phyloP scores from a whole-genome alignment of 2,113 vertebrate genomes.

The Ceyx margarethae region DNA sequence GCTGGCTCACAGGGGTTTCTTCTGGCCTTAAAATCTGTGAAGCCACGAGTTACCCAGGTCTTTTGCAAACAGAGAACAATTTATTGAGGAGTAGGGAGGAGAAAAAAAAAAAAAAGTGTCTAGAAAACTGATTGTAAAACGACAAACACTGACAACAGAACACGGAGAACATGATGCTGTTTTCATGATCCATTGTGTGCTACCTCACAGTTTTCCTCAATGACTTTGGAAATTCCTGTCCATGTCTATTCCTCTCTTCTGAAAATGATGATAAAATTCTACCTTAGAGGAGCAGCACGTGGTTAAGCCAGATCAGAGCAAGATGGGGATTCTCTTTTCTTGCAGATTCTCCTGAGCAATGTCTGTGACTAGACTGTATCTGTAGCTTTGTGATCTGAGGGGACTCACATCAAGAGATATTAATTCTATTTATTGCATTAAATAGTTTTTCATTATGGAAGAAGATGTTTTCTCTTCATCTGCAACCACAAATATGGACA shows the following conservation, averaged over 20 bases:
- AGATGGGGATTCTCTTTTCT: background rate
- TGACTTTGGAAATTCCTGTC: background rate
- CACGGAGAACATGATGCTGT: background rate
- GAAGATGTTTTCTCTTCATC: background rate
- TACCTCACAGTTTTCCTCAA: background rate
- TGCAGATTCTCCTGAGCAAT: background rate
- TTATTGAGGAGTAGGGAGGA: fast-evolving
- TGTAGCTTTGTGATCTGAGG: background rate
- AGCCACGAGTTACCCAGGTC: background rate
- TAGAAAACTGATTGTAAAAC: background rate
- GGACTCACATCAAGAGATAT: background rate
- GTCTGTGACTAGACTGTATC: background rate
- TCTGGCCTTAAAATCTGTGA: background rate
- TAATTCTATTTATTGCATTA: background rate
- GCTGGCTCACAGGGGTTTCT: background rate
- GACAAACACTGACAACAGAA: background rate
- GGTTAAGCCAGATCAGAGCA: background rate
- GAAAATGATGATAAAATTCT: background rate
- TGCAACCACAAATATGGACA: background rate
- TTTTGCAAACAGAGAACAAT: background rate
- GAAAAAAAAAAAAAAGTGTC: background rate
- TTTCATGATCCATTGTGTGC: background rate
- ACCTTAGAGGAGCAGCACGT: background rate
- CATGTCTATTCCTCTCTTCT: background rate
- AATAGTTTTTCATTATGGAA: background rate